Evolutionary conservation across 2,888 invertebrate genomes (phyloP).

Genomic region (Conchocele bisecta): DNA sequence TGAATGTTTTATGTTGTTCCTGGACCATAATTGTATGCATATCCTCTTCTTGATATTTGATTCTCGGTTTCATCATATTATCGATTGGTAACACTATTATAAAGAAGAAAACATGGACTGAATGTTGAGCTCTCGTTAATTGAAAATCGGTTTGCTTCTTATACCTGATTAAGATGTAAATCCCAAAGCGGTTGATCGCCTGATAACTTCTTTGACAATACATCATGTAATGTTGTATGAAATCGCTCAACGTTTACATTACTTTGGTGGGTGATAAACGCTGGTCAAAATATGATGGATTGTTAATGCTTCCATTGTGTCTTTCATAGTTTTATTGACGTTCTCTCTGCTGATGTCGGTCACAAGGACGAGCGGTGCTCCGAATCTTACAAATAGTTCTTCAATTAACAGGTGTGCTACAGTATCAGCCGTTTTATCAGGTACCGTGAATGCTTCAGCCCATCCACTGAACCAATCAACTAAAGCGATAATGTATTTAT

Average conservation of each 20-base stretch:
- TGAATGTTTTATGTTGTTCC: slow-evolving; percentile 36
- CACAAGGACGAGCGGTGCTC: slow-evolving; percentile 9
- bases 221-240: no score
- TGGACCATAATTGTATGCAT: slow-evolving; percentile 26
- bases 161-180: no score
- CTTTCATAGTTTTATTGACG: slow-evolving; percentile 11
- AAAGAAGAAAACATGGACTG: slow-evolving; percentile 36
- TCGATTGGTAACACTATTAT: slow-evolving; percentile 50
- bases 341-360: slow-evolving; percentile 39
- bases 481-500: slow-evolving; percentile 34
- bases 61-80: slow-evolving; percentile 23
- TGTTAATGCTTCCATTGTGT: slow-evolving; percentile 22
- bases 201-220: no score
- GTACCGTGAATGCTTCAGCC: slow-evolving; percentile 36
- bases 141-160: slow-evolving; percentile 41
- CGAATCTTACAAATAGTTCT: slow-evolving; percentile 14
- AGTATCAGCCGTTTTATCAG: slow-evolving; percentile 31
- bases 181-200: no score
- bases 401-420: slow-evolving; percentile 18
- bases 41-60: slow-evolving; percentile 33
- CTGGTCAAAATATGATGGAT: slow-evolving; percentile 42
- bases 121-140: slow-evolving; percentile 24
- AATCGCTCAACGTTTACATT: no score
- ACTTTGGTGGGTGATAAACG: no score
- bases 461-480: slow-evolving; percentile 24